These are phyloP conservation scores for Macroglossus sobrinus DNA, from an alignment of 2,113 vertebrate species.

Conservation along the genomic window DNA sequence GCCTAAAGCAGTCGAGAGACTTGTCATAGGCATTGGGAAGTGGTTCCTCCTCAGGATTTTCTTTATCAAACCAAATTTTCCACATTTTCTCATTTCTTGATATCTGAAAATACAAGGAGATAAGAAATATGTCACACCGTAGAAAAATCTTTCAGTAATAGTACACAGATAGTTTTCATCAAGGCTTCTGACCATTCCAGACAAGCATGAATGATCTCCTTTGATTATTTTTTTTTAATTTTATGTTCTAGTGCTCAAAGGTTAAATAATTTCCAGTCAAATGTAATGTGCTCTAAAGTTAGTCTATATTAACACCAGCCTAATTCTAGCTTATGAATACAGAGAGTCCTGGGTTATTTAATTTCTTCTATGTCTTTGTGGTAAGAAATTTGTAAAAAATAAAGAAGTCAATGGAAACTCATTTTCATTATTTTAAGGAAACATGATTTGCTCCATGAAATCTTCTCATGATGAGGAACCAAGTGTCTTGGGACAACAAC, in stretches of 20 bases:
- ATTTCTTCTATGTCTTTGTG: background rate
- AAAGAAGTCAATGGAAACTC: constrained; percentile 31
- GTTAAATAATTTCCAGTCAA: background rate
- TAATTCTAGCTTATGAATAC: background rate
- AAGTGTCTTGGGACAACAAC: background rate
- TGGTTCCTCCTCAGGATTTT: constrained; percentile 93
- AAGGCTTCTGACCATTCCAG: background rate
- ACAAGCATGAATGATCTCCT: background rate
- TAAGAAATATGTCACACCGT: constrained; percentile 4
- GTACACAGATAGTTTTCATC: background rate
- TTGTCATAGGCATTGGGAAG: constrained; percentile 92
- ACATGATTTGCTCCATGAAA: constrained; percentile 8
- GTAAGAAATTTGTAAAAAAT: background rate
- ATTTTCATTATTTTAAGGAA: constrained; percentile 47
- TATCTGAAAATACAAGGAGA: constrained; percentile 83
- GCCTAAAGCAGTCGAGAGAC: constrained; percentile 91
- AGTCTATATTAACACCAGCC: background rate
- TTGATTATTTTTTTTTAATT: background rate
- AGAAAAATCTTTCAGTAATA: background rate
- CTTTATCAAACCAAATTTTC: constrained; percentile 97
- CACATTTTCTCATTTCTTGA: constrained; percentile 92
- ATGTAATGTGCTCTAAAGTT: background rate
- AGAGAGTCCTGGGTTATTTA: background rate
- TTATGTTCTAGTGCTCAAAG: background rate
- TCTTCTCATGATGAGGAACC: background rate